Percentiles rank a stretch among this genome's conserved stretches.
These are phyloP conservation scores for Caenorhabditis imperialis DNA, from an alignment of 2,888 invertebrate species.

Conservation along the genomic window DNA sequence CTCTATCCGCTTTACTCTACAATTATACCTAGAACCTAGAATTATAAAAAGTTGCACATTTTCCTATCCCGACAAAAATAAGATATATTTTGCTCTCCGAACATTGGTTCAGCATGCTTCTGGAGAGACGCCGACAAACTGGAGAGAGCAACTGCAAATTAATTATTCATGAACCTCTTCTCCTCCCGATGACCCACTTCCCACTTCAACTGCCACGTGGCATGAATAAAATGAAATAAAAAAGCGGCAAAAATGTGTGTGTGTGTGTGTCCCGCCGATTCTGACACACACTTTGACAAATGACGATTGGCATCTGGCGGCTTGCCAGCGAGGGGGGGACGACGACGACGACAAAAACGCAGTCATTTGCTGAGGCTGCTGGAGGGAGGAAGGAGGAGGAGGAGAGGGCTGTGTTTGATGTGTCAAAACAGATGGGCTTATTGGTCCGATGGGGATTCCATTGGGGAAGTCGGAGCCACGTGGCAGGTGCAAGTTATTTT, in stretches of 20 bases:
- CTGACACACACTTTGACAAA: slow-evolving; percentile 45
- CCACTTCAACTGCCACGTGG: no score
- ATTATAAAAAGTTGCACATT: neutral
- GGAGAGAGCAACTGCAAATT: slow-evolving; percentile 10
- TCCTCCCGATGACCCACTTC: slow-evolving; percentile 15
- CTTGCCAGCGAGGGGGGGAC: slow-evolving; percentile 45
- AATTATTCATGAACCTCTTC: slow-evolving; percentile 48
- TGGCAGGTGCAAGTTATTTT: no score
- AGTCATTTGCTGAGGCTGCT: slow-evolving; percentile 52
- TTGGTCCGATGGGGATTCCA: no score
- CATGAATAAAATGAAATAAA: slow-evolving; percentile 29
- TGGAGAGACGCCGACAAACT: slow-evolving; percentile 12
- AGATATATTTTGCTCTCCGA: slow-evolving; percentile 1
- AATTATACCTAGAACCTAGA: no score
- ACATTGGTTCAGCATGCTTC: slow-evolving; percentile 16
- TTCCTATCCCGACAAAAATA: slow-evolving; percentile 1
- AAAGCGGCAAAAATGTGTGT: slow-evolving; percentile 47
- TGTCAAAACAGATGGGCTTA: slow-evolving; percentile 52
- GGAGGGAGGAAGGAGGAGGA: no score
- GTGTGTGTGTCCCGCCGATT: no score
- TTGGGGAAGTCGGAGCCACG: no score
- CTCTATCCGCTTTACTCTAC: no score
- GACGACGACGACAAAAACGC: slow-evolving; percentile 16
- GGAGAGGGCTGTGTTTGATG: slow-evolving; percentile 52
- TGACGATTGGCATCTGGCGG: slow-evolving; percentile 55